These are phyloP conservation scores for Drosophila lutescens DNA, from an alignment of 2,888 invertebrate genomes.

Conservation along the genomic window DNA sequence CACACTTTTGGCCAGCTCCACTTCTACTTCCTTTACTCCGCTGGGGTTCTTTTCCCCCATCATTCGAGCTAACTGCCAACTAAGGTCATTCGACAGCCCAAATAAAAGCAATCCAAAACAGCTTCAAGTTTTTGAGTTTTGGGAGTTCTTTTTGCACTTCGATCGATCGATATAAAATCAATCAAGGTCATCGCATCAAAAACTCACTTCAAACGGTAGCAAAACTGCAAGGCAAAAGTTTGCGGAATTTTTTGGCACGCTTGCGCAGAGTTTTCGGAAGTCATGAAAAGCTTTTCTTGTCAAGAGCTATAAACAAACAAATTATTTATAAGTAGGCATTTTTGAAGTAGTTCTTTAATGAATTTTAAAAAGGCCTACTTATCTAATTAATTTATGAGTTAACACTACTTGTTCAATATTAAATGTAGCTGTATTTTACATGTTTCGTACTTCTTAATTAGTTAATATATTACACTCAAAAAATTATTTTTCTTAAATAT, in stretches of 20 bases:
- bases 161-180: conserved; percentile 34
- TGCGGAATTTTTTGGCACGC: conserved; percentile 23
- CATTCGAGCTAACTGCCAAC: conserved; percentile 17
- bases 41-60: conserved; percentile 26
- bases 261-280: conserved; percentile 13
- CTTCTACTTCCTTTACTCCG: conserved; percentile 25
- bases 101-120: conserved; percentile 41
- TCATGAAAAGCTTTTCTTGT: not conserved
- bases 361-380: not conserved
- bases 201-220: conserved; percentile 60
- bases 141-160: conserved; percentile 45
- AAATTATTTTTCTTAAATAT: too few relatives aligned
- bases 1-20: conserved; percentile 50
- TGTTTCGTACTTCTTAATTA: too few relatives aligned
- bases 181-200: conserved; percentile 39
- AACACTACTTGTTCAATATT: too few relatives aligned
- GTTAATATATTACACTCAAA: too few relatives aligned
- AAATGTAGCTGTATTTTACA: too few relatives aligned
- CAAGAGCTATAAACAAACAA: not conserved
- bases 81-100: conserved; percentile 56
- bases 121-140: conserved; percentile 32
- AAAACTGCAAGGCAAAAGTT: conserved; percentile 31
- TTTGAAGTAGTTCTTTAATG: not conserved
- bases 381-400: too few relatives aligned
- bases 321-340: not conserved